Evolutionary conservation across 1,140 invertebrate species (phyloP).

Genomic region (Eciton burchellii): DNA sequence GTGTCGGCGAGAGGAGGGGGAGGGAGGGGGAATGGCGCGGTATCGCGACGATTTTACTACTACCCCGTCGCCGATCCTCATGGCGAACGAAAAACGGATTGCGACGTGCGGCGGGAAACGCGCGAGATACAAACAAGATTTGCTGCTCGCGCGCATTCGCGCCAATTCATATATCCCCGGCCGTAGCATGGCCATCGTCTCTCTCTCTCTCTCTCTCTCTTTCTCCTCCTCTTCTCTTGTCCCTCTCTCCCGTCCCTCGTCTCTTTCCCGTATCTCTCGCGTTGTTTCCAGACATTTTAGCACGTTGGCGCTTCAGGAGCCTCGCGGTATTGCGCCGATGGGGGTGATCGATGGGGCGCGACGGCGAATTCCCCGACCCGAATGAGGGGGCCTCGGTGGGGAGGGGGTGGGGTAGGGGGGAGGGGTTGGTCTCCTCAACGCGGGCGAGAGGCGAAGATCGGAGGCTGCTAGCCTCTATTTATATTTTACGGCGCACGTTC

Average conservation of each 20-base stretch:
- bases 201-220: no score
- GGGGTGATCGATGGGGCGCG: constrained; percentile 53
- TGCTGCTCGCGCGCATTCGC: not conserved
- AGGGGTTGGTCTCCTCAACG: no score
- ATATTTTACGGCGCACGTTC: constrained; percentile 67
- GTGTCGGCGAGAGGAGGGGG: no score
- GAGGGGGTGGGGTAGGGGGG: no score
- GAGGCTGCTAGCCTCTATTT: constrained; percentile 68
- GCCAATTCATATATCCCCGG: constrained; percentile 22
- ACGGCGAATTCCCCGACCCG: not conserved
- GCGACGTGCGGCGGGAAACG: constrained; percentile 8
- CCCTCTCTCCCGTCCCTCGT: not conserved
- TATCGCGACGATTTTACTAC: constrained; percentile 37
- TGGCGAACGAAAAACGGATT: constrained; percentile 25
- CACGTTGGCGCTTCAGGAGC: constrained; percentile 2
- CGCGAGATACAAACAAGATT: constrained; percentile 43
- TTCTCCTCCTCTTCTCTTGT: not conserved
- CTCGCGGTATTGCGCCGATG: constrained; percentile 49
- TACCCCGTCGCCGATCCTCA: constrained; percentile 39
- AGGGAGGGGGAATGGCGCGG: no score
- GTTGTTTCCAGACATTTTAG: constrained; percentile 48
- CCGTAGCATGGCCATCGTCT: not conserved
- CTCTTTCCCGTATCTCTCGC: not conserved
- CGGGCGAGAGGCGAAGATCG: constrained; percentile 3
- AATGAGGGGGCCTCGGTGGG: no score